A percentile compares a stretch with the other conserved stretches of the same genome.
phyloP scores from a whole-genome alignment of 2,113 vertebrate species.

The Otolemur garnettii region DNA sequence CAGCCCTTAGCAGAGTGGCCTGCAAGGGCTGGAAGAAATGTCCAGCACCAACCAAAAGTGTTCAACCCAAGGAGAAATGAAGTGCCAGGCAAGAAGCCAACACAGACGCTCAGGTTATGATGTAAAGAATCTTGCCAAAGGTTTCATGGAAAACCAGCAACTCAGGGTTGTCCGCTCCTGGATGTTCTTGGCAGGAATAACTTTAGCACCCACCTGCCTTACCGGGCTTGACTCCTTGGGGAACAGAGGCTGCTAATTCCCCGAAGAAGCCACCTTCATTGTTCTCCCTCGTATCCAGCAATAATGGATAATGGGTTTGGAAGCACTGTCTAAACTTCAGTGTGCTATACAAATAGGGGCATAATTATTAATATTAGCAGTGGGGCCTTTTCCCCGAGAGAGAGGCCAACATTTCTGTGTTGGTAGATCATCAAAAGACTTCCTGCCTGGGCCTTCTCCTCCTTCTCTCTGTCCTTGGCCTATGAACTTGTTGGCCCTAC shows the following conservation, averaged over 20 bases:
- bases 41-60: not conserved
- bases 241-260: not conserved
- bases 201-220: not conserved
- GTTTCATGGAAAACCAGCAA: not conserved
- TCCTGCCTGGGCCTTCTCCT: not conserved
- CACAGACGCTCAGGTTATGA: not conserved
- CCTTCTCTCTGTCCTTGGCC: not conserved
- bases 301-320: conserved; percentile 35
- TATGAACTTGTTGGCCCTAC: not conserved
- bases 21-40: not conserved
- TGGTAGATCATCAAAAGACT: conserved; percentile 34
- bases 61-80: not conserved
- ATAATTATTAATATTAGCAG: conserved; percentile 50
- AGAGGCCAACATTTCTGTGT: not conserved
- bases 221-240: not conserved
- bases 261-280: not conserved
- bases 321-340: conserved; percentile 12
- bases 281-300: not conserved
- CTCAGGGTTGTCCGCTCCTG: fast-evolving
- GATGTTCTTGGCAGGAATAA: not conserved
- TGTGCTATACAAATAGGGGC: conserved; percentile 57
- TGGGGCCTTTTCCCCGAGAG: not conserved
- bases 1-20: not conserved
- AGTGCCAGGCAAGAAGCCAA: not conserved
- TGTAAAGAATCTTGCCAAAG: not conserved